Percentiles rank a stretch among this genome's conserved stretches.
Evolutionary conservation across 2,113 vertebrate genomes (phyloP).

Genomic region (Ramphastos sulfuratus): DNA sequence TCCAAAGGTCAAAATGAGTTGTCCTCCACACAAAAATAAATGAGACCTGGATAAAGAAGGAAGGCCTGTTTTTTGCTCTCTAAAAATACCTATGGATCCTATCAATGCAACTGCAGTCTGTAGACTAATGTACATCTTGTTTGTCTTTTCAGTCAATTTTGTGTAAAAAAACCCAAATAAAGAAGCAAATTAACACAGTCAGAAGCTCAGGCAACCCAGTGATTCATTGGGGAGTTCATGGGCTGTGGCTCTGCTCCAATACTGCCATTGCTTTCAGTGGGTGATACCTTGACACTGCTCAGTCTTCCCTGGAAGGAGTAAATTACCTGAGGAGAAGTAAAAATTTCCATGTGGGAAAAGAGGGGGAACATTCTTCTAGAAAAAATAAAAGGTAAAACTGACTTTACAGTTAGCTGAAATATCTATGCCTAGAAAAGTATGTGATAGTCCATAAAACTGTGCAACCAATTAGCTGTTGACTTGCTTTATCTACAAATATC

Average conservation of each 20-base stretch:
- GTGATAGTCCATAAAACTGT: not conserved
- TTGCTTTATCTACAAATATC: not conserved
- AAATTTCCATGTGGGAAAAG: not conserved
- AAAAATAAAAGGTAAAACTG: not conserved
- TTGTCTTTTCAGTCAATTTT: not conserved
- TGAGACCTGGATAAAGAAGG: not conserved
- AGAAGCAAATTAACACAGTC: not conserved
- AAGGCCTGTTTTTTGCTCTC: not conserved
- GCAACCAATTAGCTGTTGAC: not conserved
- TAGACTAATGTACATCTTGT: not conserved
- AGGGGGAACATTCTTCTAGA: not conserved
- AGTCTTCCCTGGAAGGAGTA: not conserved
- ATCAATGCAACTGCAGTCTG: not conserved
- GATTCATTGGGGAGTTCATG: not conserved
- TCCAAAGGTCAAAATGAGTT: not conserved
- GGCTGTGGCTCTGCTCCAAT: not conserved
- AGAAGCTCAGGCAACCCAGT: not conserved
- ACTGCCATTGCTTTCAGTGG: not conserved
- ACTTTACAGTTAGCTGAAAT: not conserved
- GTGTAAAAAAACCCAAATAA: not conserved
- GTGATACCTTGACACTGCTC: not conserved
- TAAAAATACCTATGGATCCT: not conserved
- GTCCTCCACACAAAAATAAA: not conserved
- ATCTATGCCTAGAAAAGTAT: not conserved
- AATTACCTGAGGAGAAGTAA: not conserved